Evolutionary conservation across 2,113 vertebrate species (phyloP).

Genomic region (Propithecus coquereli): DNA sequence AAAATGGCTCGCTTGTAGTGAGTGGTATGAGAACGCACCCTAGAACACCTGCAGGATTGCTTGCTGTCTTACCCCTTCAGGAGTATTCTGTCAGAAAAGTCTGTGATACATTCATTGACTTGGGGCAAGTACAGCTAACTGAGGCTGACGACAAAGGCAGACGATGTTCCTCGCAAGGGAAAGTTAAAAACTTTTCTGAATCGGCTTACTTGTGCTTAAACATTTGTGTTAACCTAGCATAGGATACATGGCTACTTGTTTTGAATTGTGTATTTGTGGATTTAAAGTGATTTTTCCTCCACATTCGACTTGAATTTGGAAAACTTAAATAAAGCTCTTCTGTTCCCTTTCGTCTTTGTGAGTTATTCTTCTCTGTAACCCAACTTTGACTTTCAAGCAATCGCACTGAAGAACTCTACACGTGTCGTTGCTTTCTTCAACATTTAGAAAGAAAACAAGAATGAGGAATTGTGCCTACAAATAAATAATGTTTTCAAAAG

Average conservation of each 20-base stretch:
- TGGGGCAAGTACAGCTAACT: not conserved
- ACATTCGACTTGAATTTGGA: conserved; percentile 15
- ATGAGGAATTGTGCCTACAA: not conserved
- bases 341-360: not conserved
- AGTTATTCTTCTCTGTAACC: not conserved
- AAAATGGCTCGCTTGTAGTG: not conserved
- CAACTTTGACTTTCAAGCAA: not conserved
- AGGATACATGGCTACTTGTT: not conserved
- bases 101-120: not conserved
- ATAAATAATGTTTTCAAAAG: not conserved
- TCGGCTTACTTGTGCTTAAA: not conserved
- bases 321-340: conserved; percentile 41
- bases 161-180: not conserved
- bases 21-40: not conserved
- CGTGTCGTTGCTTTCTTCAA: not conserved
- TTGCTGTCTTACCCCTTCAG: not conserved
- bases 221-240: not conserved
- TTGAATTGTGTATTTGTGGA: not conserved
- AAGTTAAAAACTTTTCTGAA: not conserved
- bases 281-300: not conserved
- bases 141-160: not conserved
- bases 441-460: not conserved
- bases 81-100: not conserved
- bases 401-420: not conserved
- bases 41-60: not conserved